These are phyloP conservation scores for Glossophaga mutica DNA, from an alignment of 2,797 vertebrate genomes.

Conservation along the genomic window DNA sequence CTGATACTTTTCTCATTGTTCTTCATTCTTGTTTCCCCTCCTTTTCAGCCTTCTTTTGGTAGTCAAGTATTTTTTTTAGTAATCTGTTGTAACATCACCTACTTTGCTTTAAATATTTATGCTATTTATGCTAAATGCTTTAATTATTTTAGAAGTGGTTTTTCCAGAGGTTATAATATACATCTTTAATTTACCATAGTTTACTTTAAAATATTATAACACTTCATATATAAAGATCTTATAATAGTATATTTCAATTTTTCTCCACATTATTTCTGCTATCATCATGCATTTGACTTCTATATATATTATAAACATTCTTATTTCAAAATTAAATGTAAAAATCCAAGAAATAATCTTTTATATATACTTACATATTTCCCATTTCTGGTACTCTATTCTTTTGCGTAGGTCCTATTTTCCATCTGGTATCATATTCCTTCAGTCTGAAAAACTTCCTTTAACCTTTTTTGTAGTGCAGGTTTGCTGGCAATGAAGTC, in stretches of 20 bases:
- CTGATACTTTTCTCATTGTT: not conserved
- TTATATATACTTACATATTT: not conserved
- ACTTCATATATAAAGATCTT: not conserved
- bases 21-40: not conserved
- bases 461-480: not conserved
- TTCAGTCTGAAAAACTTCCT: not conserved
- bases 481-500: not conserved
- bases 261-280: not conserved
- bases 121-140: not conserved
- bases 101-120: not conserved
- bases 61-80: not conserved
- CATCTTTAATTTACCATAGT: not conserved
- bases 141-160: not conserved
- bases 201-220: slow-evolving; percentile 1
- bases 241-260: not conserved
- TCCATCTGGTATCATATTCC: not conserved
- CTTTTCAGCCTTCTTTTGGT: not conserved
- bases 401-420: not conserved
- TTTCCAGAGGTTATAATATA: not conserved
- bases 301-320: not conserved
- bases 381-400: not conserved
- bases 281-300: not conserved
- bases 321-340: not conserved
- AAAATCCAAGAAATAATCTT: not conserved
- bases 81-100: not conserved